A percentile compares a stretch with the other conserved stretches of the same genome.
Conservation (phyloP, 2,797 vertebrate species). For the Myotis vivesi region DNA sequence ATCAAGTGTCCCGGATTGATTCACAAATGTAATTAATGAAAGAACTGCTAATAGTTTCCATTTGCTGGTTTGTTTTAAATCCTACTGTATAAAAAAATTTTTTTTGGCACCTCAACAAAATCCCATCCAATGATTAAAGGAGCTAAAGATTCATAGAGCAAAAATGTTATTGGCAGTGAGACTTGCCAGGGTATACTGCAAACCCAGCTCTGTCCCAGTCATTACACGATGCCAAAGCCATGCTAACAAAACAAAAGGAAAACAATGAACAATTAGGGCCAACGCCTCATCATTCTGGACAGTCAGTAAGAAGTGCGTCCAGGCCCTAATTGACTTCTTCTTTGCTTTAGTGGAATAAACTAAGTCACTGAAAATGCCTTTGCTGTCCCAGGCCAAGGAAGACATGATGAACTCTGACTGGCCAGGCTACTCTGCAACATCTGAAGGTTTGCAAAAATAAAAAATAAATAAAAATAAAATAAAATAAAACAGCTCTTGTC, state of each 20-base stretch:
- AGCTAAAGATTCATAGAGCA: constrained; percentile 34
- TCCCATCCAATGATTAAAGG: constrained; percentile 44
- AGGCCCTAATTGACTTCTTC: constrained; percentile 33
- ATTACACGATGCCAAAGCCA: not conserved
- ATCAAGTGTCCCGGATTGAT: constrained; percentile 63
- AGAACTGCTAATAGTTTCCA: constrained; percentile 69
- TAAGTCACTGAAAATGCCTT: constrained; percentile 30
- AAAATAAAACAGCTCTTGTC: constrained; percentile 37
- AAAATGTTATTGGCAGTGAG: constrained; percentile 34
- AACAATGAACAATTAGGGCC: not conserved
- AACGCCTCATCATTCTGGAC: not conserved
- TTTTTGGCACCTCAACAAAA: constrained; percentile 50
- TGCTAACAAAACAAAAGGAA: not conserved
- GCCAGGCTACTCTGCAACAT: constrained; percentile 10
- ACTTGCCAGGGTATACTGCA: not conserved
- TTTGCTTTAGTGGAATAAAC: not conserved
- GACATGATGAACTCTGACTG: constrained; percentile 47
- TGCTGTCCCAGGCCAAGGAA: not conserved
- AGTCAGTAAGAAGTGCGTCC: not conserved
- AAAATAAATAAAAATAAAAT: not conserved
- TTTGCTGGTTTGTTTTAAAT: constrained; percentile 66
- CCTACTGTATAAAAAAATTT: constrained; percentile 42
- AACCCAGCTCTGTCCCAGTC: not conserved
- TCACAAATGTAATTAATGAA: constrained; percentile 69
- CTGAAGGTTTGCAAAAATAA: constrained; percentile 48